A percentile compares a stretch with the other conserved stretches of the same genome.
These are phyloP conservation scores for Opisthocomus hoazin DNA, from an alignment of 2,113 vertebrate genomes.

Conservation along the genomic window DNA sequence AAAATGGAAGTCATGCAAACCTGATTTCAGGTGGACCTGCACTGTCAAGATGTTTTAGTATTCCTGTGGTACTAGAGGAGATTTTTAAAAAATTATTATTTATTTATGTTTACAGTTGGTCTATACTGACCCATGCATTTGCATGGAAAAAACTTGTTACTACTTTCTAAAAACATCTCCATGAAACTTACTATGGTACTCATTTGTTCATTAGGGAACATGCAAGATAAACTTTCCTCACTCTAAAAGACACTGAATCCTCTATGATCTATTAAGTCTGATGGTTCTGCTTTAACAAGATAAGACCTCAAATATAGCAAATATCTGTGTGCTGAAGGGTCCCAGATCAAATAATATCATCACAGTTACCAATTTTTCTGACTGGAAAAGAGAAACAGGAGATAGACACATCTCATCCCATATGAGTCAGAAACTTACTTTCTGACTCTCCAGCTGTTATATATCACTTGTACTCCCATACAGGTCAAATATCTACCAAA, in stretches of 20 bases:
- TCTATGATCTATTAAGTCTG: not conserved
- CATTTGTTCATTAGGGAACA: not conserved
- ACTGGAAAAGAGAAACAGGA: not conserved
- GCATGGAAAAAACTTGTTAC: not conserved
- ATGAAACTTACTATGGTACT: not conserved
- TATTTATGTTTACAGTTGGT: not conserved
- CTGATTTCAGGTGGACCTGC: not conserved
- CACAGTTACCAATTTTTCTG: not conserved
- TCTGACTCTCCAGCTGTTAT: not conserved
- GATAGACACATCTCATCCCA: not conserved
- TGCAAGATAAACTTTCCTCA: not conserved
- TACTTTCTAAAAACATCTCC: not conserved
- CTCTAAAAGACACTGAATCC: not conserved
- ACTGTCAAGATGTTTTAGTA: not conserved
- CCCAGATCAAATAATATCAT: not conserved
- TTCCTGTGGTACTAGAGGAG: not conserved
- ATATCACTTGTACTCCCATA: not conserved
- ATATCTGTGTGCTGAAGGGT: not conserved
- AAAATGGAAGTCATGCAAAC: not conserved
- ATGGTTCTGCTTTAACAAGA: not conserved
- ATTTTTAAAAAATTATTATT: not conserved
- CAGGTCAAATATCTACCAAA: not conserved
- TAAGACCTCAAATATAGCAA: not conserved
- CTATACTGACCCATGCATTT: not conserved
- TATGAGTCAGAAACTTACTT: not conserved